A percentile compares a stretch with the other conserved stretches of the same genome.
These are phyloP conservation scores for Mesoclemmys tuberculata DNA, from an alignment of 2,113 vertebrate genomes.

Conservation along the genomic window DNA sequence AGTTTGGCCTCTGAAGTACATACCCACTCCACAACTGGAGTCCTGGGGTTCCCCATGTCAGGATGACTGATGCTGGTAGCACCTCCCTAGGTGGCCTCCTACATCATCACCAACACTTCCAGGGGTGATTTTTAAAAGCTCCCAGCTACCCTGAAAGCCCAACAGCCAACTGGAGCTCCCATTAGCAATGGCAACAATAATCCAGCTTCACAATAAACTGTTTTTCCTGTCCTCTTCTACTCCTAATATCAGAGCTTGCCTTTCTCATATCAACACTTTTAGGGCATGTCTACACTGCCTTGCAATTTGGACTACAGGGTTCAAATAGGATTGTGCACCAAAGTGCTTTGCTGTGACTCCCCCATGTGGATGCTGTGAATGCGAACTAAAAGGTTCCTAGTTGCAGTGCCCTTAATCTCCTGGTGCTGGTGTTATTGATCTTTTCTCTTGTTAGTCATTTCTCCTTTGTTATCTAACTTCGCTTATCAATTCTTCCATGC, in stretches of 20 bases:
- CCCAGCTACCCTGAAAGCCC: neutral
- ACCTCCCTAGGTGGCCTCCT: neutral
- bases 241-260: neutral
- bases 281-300: neutral
- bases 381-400: neutral
- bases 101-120: neutral
- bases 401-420: neutral
- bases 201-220: neutral
- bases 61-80: neutral
- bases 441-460: neutral
- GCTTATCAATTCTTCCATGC: neutral
- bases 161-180: too few species aligned
- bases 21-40: neutral
- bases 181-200: too few species aligned
- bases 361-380: neutral
- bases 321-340: neutral
- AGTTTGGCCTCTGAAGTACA: neutral
- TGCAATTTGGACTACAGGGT: neutral
- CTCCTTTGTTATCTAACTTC: neutral
- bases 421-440: neutral
- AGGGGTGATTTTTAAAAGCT: neutral
- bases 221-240: neutral
- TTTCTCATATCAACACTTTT: neutral
- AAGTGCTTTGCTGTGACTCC: neutral
- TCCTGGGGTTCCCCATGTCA: neutral